Conservation (phyloP, 30 jellyfish, hydroid and myxozoan species). For the Calvadosia cruxmelitensis region DNA sequence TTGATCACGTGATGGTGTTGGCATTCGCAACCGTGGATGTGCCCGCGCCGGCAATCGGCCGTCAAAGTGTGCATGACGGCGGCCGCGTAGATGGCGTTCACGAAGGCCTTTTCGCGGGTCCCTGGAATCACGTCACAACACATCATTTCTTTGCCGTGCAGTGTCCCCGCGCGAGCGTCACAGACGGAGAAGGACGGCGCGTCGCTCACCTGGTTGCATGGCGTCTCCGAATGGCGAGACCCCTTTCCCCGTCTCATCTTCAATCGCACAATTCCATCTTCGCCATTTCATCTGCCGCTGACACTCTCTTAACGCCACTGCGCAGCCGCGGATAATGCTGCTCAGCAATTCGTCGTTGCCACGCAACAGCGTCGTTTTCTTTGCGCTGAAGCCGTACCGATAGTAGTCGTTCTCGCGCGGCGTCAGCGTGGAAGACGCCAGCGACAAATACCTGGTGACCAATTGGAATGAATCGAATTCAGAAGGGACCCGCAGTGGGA, state of each 20-base stretch:
- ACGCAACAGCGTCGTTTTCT: background rate
- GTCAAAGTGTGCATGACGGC: background rate
- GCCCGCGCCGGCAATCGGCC: background rate
- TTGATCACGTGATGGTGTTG: background rate
- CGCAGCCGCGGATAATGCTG: conserved; percentile 35
- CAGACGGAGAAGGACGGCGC: no score
- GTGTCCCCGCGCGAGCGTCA: no score
- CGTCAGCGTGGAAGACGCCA: background rate
- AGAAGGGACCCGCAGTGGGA: no score
- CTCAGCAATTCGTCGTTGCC: background rate
- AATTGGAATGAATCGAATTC: no score
- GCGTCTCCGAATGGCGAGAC: background rate
- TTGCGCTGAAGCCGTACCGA: background rate
- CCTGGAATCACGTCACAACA: background rate
- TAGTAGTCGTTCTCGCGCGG: background rate
- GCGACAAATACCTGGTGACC: background rate
- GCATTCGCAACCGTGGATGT: background rate
- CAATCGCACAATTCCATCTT: conserved; percentile 28
- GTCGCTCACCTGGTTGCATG: background rate
- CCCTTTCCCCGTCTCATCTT: background rate
- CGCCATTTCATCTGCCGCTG: conserved; percentile 25
- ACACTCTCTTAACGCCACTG: conserved; percentile 32
- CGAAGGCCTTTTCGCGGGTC: background rate
- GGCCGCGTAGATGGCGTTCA: background rate
- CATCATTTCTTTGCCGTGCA: no score